Evolutionary conservation across 2,888 invertebrate species (phyloP), one percentile per base, ranked within the genome.

Genomic region (Sesia apiformis): DNA sequence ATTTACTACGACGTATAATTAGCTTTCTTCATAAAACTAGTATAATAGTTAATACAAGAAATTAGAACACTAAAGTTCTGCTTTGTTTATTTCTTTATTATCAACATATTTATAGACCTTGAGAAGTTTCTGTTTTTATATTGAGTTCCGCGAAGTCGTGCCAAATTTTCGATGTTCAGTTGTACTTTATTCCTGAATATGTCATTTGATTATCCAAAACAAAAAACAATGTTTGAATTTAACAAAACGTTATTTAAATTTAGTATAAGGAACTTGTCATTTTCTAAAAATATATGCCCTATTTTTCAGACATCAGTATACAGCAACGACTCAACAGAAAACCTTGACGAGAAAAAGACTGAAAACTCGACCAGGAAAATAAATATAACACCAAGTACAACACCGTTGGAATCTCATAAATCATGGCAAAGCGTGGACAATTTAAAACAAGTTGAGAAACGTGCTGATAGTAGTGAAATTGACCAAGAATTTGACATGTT

Each of bases 401-500:
- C 85, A 0, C 85, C 86, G 0, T 54, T 87, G 57, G 81, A 84
- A 68, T 81, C 87, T 3, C 78, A 81, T 8, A 87, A 83, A 62
- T 58, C 69, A 0, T 84, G 82, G 79, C 78, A 74, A 57, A 84
- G 83, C 56, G 70, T 65, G 4, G 86, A 84, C 53, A 74, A 74
- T 4, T 53, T 84, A 0, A 38, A 43, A 40, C 52, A 7, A 59
- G 60, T 55, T 5, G 57, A 60, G 52, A 58, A 57, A 53, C 40
- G 53, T 4, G 43, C 52, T 57, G 66, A 70, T 6, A 58, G 62
- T 4, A 74, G 71, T 55, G 78, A 78, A 57, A 65, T 89, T 0
- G 90, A 91, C 62, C 70, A 91, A 66, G 90, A 91, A 74, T 76
- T 91, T 61, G 80, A 90, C 66, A 66, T 84, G 64, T 81, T 91